A percentile compares a stretch with the other conserved stretches of the same genome.
Evolutionary conservation across 2,888 invertebrate species (phyloP).

Genomic region (Salpingus planirostris): DNA sequence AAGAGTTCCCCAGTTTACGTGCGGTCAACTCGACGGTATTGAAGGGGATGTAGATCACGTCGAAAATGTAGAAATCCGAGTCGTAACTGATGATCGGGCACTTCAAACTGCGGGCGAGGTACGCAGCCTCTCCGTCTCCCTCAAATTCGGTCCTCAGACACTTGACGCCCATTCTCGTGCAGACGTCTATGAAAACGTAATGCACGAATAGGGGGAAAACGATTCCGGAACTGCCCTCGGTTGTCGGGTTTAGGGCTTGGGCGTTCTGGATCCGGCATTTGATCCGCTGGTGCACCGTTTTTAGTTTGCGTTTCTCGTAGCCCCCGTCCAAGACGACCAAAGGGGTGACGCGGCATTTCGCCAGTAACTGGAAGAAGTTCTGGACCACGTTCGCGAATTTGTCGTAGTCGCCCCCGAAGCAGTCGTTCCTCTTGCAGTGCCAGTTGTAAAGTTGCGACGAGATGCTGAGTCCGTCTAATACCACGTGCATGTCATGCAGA

Average conservation of each 20-base stretch:
- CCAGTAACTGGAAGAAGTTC: slow-evolving; percentile 60
- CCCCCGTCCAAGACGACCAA: slow-evolving; percentile 70
- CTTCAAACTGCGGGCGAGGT: slow-evolving; percentile 63
- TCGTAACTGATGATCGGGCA: slow-evolving; percentile 89
- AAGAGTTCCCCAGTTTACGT: slow-evolving; percentile 21
- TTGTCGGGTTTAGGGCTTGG: slow-evolving; percentile 47
- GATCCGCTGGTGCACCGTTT: slow-evolving; percentile 25
- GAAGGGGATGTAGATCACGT: slow-evolving; percentile 74
- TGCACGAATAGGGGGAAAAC: slow-evolving; percentile 69
- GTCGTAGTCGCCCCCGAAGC: slow-evolving; percentile 83
- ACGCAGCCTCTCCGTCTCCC: slow-evolving; percentile 83
- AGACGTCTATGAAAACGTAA: slow-evolving; percentile 64
- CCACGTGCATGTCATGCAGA: slow-evolving; percentile 58
- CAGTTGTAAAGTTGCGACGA: slow-evolving; percentile 60
- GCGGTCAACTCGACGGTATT: slow-evolving; percentile 50
- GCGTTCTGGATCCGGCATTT: slow-evolving; percentile 22
- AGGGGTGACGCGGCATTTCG: slow-evolving; percentile 60
- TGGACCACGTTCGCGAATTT: slow-evolving; percentile 56
- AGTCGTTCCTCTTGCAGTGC: slow-evolving; percentile 53
- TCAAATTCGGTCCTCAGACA: slow-evolving; percentile 75
- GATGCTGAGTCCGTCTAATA: slow-evolving; percentile 75
- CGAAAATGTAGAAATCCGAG: slow-evolving; percentile 89
- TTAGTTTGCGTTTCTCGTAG: slow-evolving; percentile 44
- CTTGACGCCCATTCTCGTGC: slow-evolving; percentile 55
- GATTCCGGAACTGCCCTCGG: slow-evolving; percentile 46